A percentile compares a stretch with the other conserved stretches of the same genome.
phyloP scores from a whole-genome alignment of 2,113 vertebrate genomes.

The Acrocephalus arundinaceus region DNA sequence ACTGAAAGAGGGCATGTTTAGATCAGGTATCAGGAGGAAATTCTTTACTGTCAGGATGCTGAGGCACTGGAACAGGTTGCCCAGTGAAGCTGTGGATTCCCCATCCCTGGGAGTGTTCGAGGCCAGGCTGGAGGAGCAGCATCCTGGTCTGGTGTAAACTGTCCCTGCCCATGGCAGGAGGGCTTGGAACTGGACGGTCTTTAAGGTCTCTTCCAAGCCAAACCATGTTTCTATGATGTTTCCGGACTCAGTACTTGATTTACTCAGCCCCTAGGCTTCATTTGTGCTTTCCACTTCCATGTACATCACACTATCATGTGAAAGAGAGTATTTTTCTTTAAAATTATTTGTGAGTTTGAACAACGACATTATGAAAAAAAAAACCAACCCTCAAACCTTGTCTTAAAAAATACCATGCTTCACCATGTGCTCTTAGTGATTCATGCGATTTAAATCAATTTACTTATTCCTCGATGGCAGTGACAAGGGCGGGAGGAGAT shows the following conservation, averaged over 20 bases:
- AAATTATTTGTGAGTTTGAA: not conserved
- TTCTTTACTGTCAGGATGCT: not conserved
- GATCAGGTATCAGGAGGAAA: not conserved
- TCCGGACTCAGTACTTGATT: not conserved
- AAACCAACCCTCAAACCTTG: no score
- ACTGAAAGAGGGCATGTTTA: not conserved
- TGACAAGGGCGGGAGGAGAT: not conserved
- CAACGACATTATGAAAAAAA: not conserved
- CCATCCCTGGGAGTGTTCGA: not conserved
- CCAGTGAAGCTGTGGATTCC: not conserved
- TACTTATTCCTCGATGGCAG: not conserved
- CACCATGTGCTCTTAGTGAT: not conserved
- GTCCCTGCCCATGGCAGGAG: no score
- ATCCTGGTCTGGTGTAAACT: not conserved
- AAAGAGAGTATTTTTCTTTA: not conserved
- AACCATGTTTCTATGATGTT: not conserved
- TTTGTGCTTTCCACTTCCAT: not conserved
- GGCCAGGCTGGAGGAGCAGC: not conserved
- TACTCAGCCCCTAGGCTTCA: not conserved
- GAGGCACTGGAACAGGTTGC: not conserved
- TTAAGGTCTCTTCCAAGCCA: not conserved
- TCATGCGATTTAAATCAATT: fast-evolving
- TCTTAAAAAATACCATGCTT: not conserved
- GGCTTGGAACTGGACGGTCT: not conserved
- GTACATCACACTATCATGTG: fast-evolving